Percentiles rank a stretch among this genome's conserved stretches.
Evolutionary conservation across 2,888 invertebrate species (phyloP).

Genomic region (Stenchaetothrips biformis): DNA sequence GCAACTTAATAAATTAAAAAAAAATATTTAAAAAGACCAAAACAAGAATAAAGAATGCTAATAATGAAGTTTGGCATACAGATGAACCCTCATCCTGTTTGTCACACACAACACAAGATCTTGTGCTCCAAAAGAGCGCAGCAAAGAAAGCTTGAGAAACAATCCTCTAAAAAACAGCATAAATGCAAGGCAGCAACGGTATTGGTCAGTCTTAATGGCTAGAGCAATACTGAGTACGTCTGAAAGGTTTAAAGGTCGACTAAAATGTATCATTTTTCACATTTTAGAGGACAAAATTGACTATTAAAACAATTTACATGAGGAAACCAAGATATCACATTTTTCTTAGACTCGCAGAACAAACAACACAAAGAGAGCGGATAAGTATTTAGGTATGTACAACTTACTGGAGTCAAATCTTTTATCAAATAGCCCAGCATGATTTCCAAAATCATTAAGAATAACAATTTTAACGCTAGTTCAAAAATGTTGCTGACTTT

Average conservation of each 20-base stretch:
- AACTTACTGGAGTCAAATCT: background rate
- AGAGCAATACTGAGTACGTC: background rate
- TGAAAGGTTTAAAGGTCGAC: background rate
- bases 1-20: slow-evolving; percentile 22
- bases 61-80: slow-evolving; percentile 23
- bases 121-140: background rate
- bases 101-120: background rate
- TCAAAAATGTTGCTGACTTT: slow-evolving; percentile 27
- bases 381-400: background rate
- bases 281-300: background rate
- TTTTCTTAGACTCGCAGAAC: background rate
- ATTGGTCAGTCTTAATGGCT: background rate
- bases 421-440: too few relatives aligned
- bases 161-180: background rate
- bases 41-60: slow-evolving; percentile 2
- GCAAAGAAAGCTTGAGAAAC: background rate
- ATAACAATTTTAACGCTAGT: background rate
- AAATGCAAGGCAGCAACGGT: background rate
- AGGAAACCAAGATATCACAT: background rate
- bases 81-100: slow-evolving; percentile 18
- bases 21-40: background rate
- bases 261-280: too few relatives aligned
- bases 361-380: background rate
- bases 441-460: too few relatives aligned
- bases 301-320: background rate